phyloP scores from a whole-genome alignment of 2,113 vertebrate genomes.

The Phoenicopterus ruber region DNA sequence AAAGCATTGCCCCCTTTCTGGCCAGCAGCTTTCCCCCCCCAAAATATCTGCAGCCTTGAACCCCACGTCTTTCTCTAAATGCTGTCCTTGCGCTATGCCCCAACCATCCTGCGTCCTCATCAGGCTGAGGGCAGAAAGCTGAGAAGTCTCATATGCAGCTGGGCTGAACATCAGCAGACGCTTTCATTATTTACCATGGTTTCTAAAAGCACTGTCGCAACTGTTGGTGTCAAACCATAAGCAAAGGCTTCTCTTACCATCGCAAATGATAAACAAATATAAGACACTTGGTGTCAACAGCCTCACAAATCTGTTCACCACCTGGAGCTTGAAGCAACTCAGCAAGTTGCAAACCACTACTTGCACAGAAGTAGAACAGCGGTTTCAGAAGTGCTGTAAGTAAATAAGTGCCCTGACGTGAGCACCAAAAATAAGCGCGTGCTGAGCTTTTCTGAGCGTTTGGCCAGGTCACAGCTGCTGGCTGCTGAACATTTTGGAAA shows the following conservation, averaged over 20 bases:
- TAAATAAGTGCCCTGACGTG: not conserved
- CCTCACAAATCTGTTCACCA: not conserved
- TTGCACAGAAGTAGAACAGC: rapidly evolving
- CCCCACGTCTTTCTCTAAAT: not conserved
- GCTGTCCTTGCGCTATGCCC: not conserved
- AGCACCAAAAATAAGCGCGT: conserved; percentile 30
- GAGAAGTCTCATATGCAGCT: not conserved
- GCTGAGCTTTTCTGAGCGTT: not conserved
- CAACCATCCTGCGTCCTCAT: not conserved
- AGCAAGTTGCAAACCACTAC: not conserved
- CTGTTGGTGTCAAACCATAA: not conserved
- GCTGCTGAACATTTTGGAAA: not conserved
- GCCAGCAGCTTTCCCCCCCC: not conserved
- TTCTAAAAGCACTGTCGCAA: not conserved
- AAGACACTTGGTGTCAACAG: not conserved
- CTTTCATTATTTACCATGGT: not conserved
- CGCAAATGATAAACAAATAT: not conserved
- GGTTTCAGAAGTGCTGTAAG: not conserved
- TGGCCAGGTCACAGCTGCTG: conserved; percentile 5
- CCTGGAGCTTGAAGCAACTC: not conserved
- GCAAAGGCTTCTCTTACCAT: not conserved
- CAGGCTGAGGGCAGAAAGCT: not conserved
- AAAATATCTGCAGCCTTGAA: not conserved
- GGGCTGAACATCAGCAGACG: not conserved
- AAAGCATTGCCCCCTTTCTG: not conserved